Base-by-base conservation (phyloP, 2,888 invertebrate species). In the Perizoma affinitatum region DNA sequence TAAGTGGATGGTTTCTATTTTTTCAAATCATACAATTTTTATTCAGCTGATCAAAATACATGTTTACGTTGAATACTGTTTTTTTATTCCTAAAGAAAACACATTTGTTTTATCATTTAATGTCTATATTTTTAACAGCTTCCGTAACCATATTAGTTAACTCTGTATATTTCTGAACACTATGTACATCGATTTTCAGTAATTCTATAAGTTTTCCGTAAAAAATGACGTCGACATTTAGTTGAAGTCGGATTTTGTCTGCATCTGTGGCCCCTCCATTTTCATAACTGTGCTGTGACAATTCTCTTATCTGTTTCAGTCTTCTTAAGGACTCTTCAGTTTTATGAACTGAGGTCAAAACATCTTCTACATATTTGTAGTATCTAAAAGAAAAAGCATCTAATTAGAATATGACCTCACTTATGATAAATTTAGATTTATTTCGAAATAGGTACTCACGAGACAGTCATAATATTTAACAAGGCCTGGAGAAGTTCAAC, bases 261-360 rank as follows among this genome's bases (percentile, higher is more conserved):
- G 98, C 98, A 80, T 99, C 99, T 35, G 95, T 95, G 67, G 95
- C 89, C n/a, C 94, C 94, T 48, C 93, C 93, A 66, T 81, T 89
- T 65, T 94, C 95, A 59, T 82, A 88, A 57, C 86, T 86, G 82
- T 84, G 87, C 36, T 81, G 82, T 61, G 81, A 78, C 78, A 93
- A 93, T 61, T 96, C 96, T 66, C 97, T 94, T 22, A 96, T 95
- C 85, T 96, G 96, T 87, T 98, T 98, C 79, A 99, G 92, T 73
- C 98, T 94, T 79, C 97, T 95, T 68, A 99, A 88, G 58, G 98
- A 98, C 81, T 98, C 98, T 82, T 99, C 98, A 71, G 98, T 99
- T 90, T 96, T 98, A 83, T 97, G 97, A 7, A 99, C 98, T 1
- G 98, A 98, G 48, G 96, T 96, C 65, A 99, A 89, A 2, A 99